phyloP scores from a whole-genome alignment of 2,113 vertebrate genomes.

The Sinosuthora webbiana region DNA sequence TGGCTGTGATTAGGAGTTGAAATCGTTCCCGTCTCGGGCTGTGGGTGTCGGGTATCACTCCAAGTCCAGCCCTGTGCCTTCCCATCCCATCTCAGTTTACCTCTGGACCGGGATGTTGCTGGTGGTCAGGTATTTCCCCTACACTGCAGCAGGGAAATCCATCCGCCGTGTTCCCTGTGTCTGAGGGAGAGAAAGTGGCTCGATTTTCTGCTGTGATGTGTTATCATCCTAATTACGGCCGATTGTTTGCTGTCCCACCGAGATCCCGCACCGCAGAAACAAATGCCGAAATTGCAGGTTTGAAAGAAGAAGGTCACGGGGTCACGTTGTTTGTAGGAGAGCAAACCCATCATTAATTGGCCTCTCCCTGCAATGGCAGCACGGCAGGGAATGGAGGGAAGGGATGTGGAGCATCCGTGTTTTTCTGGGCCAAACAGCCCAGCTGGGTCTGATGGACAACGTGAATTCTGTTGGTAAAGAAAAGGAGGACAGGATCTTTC shows the following conservation, averaged over 20 bases:
- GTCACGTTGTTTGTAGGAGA: background rate
- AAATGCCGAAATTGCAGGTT: background rate
- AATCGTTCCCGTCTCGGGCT: background rate
- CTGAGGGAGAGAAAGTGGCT: background rate
- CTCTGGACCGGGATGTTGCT: fast-evolving
- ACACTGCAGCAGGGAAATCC: background rate
- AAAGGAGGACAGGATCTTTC: background rate
- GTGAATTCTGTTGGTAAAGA: background rate
- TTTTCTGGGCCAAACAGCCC: background rate
- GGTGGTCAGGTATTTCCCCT: background rate
- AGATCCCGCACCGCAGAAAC: background rate
- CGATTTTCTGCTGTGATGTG: fast-evolving
- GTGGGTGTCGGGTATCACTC: background rate
- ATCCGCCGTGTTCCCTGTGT: fast-evolving
- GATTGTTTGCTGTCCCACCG: background rate
- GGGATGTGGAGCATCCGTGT: fast-evolving
- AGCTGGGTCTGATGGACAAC: background rate
- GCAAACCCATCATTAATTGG: background rate
- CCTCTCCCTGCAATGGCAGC: background rate
- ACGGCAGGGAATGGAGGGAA: background rate
- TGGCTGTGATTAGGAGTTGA: background rate
- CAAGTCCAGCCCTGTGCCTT: background rate
- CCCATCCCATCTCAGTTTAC: fast-evolving
- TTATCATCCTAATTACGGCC: background rate
- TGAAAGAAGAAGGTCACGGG: background rate